Conservation (phyloP, 2,797 vertebrate genomes). For the Gymnocypris eckloni region DNA sequence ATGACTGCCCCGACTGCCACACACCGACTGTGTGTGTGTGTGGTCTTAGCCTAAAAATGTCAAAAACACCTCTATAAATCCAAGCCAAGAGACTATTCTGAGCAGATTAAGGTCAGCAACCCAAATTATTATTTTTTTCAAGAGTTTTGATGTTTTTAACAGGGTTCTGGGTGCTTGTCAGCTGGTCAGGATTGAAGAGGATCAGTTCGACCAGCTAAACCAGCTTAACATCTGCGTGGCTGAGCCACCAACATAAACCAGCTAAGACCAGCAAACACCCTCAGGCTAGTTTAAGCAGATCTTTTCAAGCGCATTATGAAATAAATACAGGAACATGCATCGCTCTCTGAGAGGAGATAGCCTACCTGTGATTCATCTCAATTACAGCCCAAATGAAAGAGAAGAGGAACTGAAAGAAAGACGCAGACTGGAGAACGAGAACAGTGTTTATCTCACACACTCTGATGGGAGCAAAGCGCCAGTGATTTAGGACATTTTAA, state of each 20-base stretch:
- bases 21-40: too few relatives aligned
- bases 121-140: too few relatives aligned
- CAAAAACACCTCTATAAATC: not conserved
- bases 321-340: not conserved
- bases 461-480: slow-evolving; percentile 51
- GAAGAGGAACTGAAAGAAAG: slow-evolving; percentile 14
- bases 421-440: not conserved
- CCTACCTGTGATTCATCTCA: not conserved
- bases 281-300: not conserved
- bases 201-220: not conserved
- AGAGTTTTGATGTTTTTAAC: not conserved
- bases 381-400: not conserved
- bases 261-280: not conserved
- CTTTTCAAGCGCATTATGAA: not conserved
- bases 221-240: not conserved
- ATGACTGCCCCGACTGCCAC: too few relatives aligned
- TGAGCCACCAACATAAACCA: not conserved
- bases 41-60: too few relatives aligned
- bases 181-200: not conserved
- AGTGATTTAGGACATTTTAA: slow-evolving; percentile 60
- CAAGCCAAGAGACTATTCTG: not conserved
- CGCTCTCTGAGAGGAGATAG: not conserved
- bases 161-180: not conserved
- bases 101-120: not conserved
- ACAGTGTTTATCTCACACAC: not conserved